These are phyloP conservation scores for Eupeodes latifasciatus DNA, from an alignment of 2,888 invertebrate genomes.

Conservation along the genomic window DNA sequence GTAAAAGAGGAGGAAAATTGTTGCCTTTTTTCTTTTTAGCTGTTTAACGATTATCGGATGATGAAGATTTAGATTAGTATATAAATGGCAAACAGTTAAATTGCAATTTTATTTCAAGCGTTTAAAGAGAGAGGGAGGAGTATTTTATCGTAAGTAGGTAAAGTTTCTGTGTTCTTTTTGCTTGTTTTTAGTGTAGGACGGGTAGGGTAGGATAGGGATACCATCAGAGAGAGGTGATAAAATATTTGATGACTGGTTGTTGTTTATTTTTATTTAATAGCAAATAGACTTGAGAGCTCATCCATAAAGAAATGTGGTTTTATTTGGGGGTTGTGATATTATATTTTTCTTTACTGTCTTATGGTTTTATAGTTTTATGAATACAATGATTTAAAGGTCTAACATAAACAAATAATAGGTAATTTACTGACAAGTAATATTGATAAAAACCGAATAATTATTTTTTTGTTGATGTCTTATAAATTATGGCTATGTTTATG, in stretches of 20 bases:
- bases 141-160: not conserved
- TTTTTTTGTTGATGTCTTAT: not conserved
- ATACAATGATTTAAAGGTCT: not conserved
- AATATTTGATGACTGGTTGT: conserved; percentile 42
- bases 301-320: conserved; percentile 14
- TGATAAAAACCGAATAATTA: not conserved
- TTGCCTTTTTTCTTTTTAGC: not conserved
- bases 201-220: not conserved
- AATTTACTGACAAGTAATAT: conserved; percentile 16
- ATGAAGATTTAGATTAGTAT: conserved; percentile 59
- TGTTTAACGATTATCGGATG: conserved; percentile 70
- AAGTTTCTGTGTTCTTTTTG: too few relatives aligned
- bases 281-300: conserved; percentile 12
- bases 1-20: not conserved
- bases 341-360: not conserved
- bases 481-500: not conserved
- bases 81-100: conserved; percentile 62
- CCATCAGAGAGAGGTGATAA: conserved; percentile 6
- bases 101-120: conserved; percentile 69
- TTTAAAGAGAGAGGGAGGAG: conserved; percentile 39
- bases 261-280: conserved; percentile 6
- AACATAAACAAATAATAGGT: not conserved
- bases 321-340: not conserved
- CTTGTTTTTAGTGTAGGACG: not conserved
- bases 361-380: conserved; percentile 6